Conservation (phyloP, 2,113 vertebrate genomes). For the Camelus dromedarius region DNA sequence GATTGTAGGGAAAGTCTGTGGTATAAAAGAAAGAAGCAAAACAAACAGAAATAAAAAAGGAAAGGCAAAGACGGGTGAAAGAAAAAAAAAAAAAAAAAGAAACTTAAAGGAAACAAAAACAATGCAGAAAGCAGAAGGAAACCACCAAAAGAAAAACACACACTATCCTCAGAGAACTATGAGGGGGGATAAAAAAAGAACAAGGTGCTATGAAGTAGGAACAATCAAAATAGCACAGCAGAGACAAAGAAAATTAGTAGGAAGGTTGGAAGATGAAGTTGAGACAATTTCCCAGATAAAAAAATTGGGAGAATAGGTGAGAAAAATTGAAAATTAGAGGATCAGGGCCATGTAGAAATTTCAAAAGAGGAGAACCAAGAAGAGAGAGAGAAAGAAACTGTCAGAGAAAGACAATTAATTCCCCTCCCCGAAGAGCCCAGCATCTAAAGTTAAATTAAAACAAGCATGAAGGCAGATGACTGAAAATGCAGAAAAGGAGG, state of each 20-base stretch:
- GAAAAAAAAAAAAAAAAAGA: neutral
- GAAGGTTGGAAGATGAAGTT: neutral
- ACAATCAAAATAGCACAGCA: neutral
- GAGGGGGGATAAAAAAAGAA: neutral
- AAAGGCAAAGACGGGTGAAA: neutral
- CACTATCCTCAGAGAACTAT: neutral
- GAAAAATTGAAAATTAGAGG: neutral
- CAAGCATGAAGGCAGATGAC: neutral
- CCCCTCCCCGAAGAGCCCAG: neutral
- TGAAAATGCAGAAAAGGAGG: neutral
- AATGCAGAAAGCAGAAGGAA: neutral
- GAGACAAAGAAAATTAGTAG: neutral
- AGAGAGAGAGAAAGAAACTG: neutral
- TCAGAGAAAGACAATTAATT: neutral
- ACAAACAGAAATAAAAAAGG: neutral
- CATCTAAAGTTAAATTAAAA: conserved; percentile 32
- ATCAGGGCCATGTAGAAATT: neutral
- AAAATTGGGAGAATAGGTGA: neutral
- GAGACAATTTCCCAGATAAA: neutral
- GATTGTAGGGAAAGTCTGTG: neutral
- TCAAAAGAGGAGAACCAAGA: neutral
- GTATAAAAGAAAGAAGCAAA: neutral
- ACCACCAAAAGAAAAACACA: neutral
- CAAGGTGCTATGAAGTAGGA: neutral
- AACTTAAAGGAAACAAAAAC: neutral